These are phyloP conservation scores for Archips crataeganus DNA, from an alignment of 2,888 invertebrate species.

Conservation along the genomic window DNA sequence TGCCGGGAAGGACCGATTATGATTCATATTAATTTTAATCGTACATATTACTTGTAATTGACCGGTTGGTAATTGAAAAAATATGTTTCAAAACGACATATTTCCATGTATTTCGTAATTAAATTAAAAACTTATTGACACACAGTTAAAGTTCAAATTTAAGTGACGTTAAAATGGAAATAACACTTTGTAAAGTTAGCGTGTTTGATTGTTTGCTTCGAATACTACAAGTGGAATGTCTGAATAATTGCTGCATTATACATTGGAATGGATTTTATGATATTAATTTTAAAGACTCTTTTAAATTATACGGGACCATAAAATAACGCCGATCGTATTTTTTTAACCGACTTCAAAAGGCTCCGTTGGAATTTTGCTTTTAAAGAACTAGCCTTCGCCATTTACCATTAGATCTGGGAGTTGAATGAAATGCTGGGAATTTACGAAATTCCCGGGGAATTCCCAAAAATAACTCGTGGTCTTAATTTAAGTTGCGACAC, in stretches of 20 bases:
- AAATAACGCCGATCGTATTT: neutral
- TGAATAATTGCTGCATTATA: slow-evolving; percentile 17
- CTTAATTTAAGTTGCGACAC: no score
- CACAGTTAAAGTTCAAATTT: neutral
- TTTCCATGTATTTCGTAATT: neutral
- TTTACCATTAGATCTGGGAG: no score
- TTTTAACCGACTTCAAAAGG: no score
- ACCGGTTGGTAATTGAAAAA: slow-evolving; percentile 16
- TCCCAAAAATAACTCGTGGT: no score
- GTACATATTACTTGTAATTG: slow-evolving; percentile 26
- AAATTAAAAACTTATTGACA: neutral
- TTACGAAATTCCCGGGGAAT: no score
- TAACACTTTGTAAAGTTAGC: neutral
- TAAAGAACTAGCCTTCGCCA: no score
- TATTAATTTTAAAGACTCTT: neutral
- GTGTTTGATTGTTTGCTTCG: slow-evolving; percentile 19
- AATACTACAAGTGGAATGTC: slow-evolving; percentile 5
- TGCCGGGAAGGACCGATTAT: slow-evolving; percentile 31
- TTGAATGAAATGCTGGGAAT: no score
- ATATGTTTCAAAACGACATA: neutral
- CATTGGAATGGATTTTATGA: neutral
- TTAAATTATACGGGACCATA: neutral
- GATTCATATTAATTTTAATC: slow-evolving; percentile 34
- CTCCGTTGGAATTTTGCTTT: no score
- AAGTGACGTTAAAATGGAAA: neutral